Evolutionary conservation across 2,888 invertebrate genomes (phyloP), one percentile per base, ranked within the genome.

Genomic region (Ornithoptera priamus): DNA sequence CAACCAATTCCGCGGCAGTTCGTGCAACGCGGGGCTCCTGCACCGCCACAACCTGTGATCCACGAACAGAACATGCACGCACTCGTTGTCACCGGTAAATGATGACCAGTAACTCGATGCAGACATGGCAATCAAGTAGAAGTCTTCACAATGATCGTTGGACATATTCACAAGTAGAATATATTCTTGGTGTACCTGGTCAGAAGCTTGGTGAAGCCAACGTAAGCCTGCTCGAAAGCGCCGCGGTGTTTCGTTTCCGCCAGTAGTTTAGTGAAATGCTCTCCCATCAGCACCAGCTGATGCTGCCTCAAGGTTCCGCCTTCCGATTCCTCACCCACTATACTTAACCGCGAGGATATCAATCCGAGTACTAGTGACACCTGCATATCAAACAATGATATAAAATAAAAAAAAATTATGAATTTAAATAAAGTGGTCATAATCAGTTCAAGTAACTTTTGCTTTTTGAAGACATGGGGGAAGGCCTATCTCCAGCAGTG

Each of bases 151-250:
- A 39, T 1, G 39, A 10, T 39, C 39, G 10, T 39, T 39, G 39
- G 8, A 39, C 39, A 39, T 10, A 39, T 5, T 39, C 36, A 5
- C 36, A 36, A 36, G 8, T 7, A 8, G 5, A 2, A 36, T 8
- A 36, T 36, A 18, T 18, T 18, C 50, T 53, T 3, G 5, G 42
- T 42, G 1, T 30, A 93, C 84, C 95, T 94, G 0, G 93, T 87
- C 74, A 97, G 95, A 62, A 98, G 89, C 78, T 95, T 94, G 2
- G 95, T 94, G 88, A 99, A 99, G 0, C 98, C 99, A 17, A 97
- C 95, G 81, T 97, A 97, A 0, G 97, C 98, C 86, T 98, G 97
- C 83, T 99, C 99, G 86, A 99, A 99, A n/a, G 99, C 99, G 1
- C 99, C 99, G 71, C 98, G 93, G 87, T 99, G 99, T 84, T 97